Conservation (phyloP, 2,888 invertebrate genomes). For the Leptopterna dolabrata region DNA sequence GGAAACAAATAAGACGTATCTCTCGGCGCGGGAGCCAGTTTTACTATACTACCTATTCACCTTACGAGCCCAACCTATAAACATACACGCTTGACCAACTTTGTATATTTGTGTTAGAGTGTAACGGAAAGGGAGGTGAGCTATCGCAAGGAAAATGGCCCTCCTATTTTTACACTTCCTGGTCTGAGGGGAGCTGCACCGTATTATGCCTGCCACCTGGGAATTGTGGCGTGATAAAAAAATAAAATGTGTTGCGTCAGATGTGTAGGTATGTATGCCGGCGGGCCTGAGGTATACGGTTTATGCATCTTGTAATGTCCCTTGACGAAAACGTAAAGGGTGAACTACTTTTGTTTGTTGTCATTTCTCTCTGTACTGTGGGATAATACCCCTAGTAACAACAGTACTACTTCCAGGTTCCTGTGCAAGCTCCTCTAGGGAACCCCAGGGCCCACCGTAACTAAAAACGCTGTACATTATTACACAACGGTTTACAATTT, state of each 20-base stretch:
- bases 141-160: background rate
- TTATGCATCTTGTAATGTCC: constrained; percentile 3
- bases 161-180: background rate
- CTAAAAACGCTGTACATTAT: too few species aligned
- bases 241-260: constrained; percentile 7
- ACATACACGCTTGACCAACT: constrained; percentile 17
- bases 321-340: background rate
- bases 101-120: constrained; percentile 1
- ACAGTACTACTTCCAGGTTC: too few species aligned
- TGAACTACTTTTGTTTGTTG: background rate
- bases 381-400: too few species aligned
- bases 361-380: background rate
- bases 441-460: too few species aligned
- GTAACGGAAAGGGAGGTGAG: background rate
- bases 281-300: background rate
- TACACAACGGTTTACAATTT: too few species aligned
- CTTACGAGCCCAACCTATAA: constrained; percentile 1
- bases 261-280: background rate
- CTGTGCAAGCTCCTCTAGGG: too few species aligned
- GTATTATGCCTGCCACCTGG: background rate
- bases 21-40: background rate
- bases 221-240: background rate
- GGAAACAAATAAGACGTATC: background rate
- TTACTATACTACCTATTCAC: background rate
- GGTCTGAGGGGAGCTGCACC: background rate